Evolutionary conservation across 2,888 invertebrate species (phyloP).

Genomic region (Sinopyrophorus schimmeli): DNA sequence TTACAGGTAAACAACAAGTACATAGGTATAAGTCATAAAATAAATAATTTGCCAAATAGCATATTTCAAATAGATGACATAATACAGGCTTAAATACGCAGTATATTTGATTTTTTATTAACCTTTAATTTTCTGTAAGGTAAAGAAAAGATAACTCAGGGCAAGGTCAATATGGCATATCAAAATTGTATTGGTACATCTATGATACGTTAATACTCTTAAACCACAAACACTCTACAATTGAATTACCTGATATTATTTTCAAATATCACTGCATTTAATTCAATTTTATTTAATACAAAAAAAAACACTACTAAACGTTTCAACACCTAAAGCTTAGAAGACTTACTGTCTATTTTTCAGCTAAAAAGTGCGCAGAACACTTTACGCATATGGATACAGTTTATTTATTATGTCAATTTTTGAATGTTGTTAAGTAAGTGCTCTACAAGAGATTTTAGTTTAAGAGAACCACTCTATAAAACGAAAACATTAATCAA

Average conservation of each 20-base stretch:
- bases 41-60: no score
- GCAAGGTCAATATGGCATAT: constrained; percentile 20
- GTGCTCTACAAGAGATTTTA: no score
- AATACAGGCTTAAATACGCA: no score
- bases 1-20: constrained; percentile 15
- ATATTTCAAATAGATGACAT: no score
- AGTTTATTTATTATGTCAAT: constrained; percentile 11
- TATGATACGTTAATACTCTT: not conserved
- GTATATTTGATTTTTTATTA: no score
- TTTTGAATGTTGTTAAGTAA: constrained; percentile 16
- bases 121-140: constrained; percentile 5
- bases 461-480: no score
- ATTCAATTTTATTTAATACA: no score
- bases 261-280: constrained; percentile 23
- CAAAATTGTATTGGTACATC: not conserved
- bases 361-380: constrained; percentile 20
- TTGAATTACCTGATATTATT: constrained; percentile 13
- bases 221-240: constrained; percentile 4
- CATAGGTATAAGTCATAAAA: not conserved
- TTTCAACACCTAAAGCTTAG: constrained; percentile 24
- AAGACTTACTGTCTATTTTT: constrained; percentile 26
- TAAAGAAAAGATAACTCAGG: constrained; percentile 6
- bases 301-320: constrained; percentile 14
- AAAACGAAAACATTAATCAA: no score
- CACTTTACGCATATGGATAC: constrained; percentile 15